Conservation (phyloP, 2,113 vertebrate species). For the Paralichthys olivaceus region DNA sequence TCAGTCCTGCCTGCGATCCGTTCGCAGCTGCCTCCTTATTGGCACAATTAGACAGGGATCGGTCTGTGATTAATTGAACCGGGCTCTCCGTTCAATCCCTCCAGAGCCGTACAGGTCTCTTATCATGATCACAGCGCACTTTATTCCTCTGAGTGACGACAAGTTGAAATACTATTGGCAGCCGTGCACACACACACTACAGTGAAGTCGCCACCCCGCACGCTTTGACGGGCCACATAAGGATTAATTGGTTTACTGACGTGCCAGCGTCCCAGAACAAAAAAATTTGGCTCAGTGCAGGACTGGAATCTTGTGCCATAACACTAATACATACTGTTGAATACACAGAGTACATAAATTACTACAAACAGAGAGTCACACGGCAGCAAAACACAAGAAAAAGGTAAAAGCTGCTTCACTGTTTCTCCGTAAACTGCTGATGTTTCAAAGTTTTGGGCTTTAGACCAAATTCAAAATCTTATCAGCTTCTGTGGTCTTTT, state of each 20-base stretch:
- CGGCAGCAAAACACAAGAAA: background rate
- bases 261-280: background rate
- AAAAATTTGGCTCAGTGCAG: background rate
- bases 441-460: slow-evolving; percentile 17
- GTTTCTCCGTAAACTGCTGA: slow-evolving; percentile 13
- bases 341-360: background rate
- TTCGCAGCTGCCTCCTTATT: slow-evolving; percentile 73
- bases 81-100: slow-evolving; percentile 53
- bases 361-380: background rate
- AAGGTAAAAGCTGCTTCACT: background rate
- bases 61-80: slow-evolving; percentile 66
- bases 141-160: slow-evolving; percentile 42
- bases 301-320: background rate
- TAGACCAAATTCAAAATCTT: slow-evolving; percentile 6
- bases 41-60: slow-evolving; percentile 73
- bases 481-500: background rate
- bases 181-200: slow-evolving; percentile 21
- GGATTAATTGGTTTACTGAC: slow-evolving; percentile 25
- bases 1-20: slow-evolving; percentile 63
- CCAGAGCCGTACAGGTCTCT: slow-evolving; percentile 37
- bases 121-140: slow-evolving; percentile 31
- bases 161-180: slow-evolving; percentile 46
- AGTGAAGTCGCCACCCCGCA: slow-evolving; percentile 5
- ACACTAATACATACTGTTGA: background rate
- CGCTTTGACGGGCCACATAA: slow-evolving; percentile 20